phyloP scores from a whole-genome alignment of 2,113 vertebrate genomes.

The Lontra canadensis region DNA sequence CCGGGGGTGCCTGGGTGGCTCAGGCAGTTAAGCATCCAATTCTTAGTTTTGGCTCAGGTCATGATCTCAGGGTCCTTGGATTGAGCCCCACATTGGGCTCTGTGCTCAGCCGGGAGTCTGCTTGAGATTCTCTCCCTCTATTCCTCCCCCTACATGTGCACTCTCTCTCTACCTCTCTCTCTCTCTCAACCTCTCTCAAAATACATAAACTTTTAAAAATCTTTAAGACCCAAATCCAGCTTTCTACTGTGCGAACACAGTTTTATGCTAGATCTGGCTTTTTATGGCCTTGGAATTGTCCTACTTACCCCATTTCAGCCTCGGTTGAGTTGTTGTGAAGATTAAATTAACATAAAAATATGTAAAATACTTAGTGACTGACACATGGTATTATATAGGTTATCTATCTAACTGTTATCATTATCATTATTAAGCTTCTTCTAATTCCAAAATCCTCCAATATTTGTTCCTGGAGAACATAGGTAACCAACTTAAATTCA shows the following conservation, averaged over 20 bases:
- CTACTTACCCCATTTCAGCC: neutral
- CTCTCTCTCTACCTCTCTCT: neutral
- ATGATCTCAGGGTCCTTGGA: neutral
- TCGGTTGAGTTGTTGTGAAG: neutral
- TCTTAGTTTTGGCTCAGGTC: neutral
- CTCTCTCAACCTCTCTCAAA: neutral
- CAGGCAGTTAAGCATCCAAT: neutral
- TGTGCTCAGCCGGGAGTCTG: neutral
- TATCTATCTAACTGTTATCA: neutral
- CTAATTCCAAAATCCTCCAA: neutral
- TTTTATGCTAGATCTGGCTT: neutral
- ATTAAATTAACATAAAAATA: slow-evolving; percentile 1
- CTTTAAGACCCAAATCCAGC: neutral
- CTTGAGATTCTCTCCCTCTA: neutral
- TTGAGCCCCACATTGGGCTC: neutral
- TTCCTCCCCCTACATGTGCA: neutral
- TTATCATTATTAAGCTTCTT: neutral
- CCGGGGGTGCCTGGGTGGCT: neutral
- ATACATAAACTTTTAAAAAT: neutral
- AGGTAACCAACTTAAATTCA: neutral
- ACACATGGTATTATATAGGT: neutral
- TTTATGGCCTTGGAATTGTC: neutral
- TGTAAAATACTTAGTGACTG: neutral
- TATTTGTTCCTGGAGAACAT: neutral
- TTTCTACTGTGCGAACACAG: neutral